Evolutionary conservation across 2,888 invertebrate genomes (phyloP).

Genomic region (Entomobrya proxima): DNA sequence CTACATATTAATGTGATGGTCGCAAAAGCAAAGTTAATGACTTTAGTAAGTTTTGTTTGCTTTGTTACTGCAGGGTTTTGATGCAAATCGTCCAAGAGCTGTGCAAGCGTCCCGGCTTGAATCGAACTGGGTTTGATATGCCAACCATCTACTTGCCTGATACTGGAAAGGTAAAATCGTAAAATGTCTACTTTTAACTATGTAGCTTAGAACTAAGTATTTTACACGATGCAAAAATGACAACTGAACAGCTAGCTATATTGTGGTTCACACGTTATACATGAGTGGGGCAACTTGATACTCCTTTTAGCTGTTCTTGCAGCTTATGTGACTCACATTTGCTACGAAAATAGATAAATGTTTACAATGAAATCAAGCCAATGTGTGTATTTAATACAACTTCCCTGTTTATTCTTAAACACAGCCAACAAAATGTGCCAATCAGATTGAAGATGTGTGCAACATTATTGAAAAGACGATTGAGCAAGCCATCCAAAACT

Average conservation of each 20-base stretch:
- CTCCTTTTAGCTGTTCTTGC: too few relatives aligned
- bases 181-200: not conserved
- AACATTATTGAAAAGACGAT: constrained; percentile 80
- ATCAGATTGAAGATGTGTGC: constrained; percentile 81
- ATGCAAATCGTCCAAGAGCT: constrained; percentile 82
- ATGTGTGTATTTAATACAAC: too few relatives aligned
- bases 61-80: constrained; percentile 78
- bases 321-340: too few relatives aligned
- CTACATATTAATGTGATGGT: too few relatives aligned
- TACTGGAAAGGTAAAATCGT: constrained; percentile 77
- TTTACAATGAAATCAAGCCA: too few relatives aligned
- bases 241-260: too few relatives aligned
- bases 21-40: too few relatives aligned
- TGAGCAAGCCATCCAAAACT: constrained; percentile 80
- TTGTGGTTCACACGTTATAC: too few relatives aligned
- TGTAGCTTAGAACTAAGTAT: not conserved
- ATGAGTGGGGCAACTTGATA: not conserved
- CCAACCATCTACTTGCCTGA: constrained; percentile 81
- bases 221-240: too few relatives aligned
- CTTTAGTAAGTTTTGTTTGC: constrained; percentile 3
- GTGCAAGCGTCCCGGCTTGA: constrained; percentile 80
- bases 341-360: too few relatives aligned
- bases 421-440: constrained; percentile 78
- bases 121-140: constrained; percentile 81
- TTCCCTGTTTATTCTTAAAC: not conserved